Evolutionary conservation across 2,113 vertebrate species (phyloP).

Genomic region (Montifringilla adamsi): DNA sequence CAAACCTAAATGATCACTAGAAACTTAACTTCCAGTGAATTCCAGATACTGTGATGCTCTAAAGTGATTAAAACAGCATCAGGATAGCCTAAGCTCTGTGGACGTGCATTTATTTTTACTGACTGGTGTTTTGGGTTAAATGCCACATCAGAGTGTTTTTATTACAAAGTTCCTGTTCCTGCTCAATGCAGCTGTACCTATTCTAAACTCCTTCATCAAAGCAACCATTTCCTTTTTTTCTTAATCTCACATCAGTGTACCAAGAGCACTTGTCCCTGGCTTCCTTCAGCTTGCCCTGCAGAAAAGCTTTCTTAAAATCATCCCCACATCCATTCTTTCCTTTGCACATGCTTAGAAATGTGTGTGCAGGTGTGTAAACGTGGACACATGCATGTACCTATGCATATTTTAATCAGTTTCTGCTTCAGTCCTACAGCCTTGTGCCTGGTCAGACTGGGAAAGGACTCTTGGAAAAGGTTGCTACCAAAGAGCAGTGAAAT

Average conservation of each 20-base stretch:
- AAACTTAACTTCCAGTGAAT: background rate
- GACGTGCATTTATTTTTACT: constrained; percentile 38
- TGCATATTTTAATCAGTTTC: background rate
- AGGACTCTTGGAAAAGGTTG: background rate
- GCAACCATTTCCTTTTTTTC: constrained; percentile 23
- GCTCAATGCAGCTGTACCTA: constrained; percentile 24
- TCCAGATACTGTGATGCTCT: background rate
- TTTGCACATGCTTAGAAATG: background rate
- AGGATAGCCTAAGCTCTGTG: background rate
- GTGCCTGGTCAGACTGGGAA: background rate
- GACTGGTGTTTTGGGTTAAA: constrained; percentile 21
- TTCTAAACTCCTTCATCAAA: constrained; percentile 46
- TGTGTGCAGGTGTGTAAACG: background rate
- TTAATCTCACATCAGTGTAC: constrained; percentile 39
- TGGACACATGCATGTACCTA: fast-evolving
- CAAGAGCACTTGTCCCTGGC: background rate
- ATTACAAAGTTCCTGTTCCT: constrained; percentile 52
- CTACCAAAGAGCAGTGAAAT: background rate
- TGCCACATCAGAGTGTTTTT: constrained; percentile 45
- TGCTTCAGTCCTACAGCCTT: background rate
- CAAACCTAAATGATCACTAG: background rate
- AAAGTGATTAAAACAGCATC: background rate
- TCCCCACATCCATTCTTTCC: background rate
- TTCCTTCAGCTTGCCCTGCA: constrained; percentile 17
- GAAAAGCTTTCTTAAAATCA: background rate